Conservation (phyloP, 2,113 vertebrate species). For the Phyllostomus discolor region DNA sequence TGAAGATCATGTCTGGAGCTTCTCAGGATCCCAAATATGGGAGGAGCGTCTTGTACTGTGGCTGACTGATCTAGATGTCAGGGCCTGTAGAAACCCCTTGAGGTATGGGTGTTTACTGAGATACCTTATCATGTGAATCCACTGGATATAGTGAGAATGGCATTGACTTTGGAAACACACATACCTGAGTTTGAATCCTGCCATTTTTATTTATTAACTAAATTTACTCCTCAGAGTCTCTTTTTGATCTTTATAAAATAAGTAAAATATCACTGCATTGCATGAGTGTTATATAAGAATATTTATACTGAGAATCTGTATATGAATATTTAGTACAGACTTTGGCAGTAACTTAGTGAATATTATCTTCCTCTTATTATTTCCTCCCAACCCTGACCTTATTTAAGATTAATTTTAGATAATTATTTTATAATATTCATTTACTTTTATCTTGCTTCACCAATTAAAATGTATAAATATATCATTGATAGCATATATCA, state of each 20-base stretch:
- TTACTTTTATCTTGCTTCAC: background rate
- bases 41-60: background rate
- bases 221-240: background rate
- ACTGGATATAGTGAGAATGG: background rate
- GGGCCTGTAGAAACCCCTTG: fast-evolving
- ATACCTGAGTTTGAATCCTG: background rate
- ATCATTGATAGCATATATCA: background rate
- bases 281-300: background rate
- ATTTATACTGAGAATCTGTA: background rate
- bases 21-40: background rate
- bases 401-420: background rate
- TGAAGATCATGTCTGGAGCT: background rate
- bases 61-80: background rate
- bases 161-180: background rate
- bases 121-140: background rate
- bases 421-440: background rate
- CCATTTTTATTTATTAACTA: background rate
- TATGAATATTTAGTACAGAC: background rate
- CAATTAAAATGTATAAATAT: background rate
- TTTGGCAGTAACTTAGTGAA: background rate
- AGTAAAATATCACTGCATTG: background rate
- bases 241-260: background rate
- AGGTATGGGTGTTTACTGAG: background rate
- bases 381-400: background rate
- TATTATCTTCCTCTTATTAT: background rate